Conservation (phyloP, 2,797 vertebrate species). For the Chiloscyllium punctatum region DNA sequence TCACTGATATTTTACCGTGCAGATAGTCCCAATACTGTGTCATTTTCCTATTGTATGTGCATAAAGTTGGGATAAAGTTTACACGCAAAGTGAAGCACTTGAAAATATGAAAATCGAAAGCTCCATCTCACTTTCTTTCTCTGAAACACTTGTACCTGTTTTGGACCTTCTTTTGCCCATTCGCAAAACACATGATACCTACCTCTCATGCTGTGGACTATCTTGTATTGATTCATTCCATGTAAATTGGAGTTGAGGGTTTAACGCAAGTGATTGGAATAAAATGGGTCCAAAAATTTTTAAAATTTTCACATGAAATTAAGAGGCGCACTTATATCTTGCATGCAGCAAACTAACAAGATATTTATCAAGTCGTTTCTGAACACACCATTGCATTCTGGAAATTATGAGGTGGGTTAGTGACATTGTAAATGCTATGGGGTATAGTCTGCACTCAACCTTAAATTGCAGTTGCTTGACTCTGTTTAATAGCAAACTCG, state of each 20-base stretch:
- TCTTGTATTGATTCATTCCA: neutral
- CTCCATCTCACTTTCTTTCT: neutral
- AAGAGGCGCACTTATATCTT: neutral
- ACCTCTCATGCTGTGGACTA: neutral
- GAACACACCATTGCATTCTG: neutral
- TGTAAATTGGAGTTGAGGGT: neutral
- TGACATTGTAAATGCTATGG: too few relatives aligned
- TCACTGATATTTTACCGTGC: neutral
- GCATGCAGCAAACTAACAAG: neutral
- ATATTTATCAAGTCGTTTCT: neutral
- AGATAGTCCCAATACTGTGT: neutral
- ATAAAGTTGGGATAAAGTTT: neutral
- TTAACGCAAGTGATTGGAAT: neutral
- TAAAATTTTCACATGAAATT: neutral
- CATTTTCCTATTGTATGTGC: neutral
- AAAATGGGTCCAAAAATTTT: neutral
- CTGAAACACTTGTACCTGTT: neutral
- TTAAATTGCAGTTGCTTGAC: neutral
- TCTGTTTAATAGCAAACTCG: neutral
- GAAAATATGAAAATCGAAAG: neutral
- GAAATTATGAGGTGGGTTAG: neutral
- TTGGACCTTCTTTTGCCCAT: neutral
- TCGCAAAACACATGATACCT: neutral
- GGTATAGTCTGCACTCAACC: neutral
- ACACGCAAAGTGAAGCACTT: neutral